These are phyloP conservation scores for Pristionchus exspectatus DNA, from an alignment of 2,888 invertebrate genomes.

Conservation along the genomic window DNA sequence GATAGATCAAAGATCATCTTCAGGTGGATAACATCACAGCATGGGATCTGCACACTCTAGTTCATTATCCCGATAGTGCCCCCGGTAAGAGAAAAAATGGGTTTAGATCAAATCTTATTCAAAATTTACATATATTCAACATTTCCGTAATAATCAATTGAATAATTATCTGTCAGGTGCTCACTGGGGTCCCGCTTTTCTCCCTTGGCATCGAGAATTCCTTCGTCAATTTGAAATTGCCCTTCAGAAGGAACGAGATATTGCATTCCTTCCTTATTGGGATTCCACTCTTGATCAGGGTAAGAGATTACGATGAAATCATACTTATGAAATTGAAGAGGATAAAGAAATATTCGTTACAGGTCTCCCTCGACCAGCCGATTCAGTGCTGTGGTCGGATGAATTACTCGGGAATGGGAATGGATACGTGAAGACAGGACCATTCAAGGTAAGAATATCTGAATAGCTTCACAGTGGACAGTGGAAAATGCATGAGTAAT, in stretches of 20 bases:
- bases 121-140: neutral
- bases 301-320: constrained; percentile 15
- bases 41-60: constrained; percentile 76
- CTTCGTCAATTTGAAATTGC: constrained; percentile 77
- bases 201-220: constrained; percentile 78
- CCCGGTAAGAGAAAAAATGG: constrained; percentile 61
- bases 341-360: neutral
- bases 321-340: neutral
- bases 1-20: neutral
- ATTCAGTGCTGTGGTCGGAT: constrained; percentile 76
- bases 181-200: constrained; percentile 75
- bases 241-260: constrained; percentile 73
- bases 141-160: neutral
- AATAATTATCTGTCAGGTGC: constrained; percentile 62
- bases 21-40: constrained; percentile 75
- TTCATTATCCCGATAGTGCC: constrained; percentile 77
- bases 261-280: constrained; percentile 76
- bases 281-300: constrained; percentile 77
- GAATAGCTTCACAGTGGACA: neutral
- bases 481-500: neutral
- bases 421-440: constrained; percentile 69
- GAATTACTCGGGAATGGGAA: constrained; percentile 77
- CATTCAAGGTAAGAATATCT: constrained; percentile 16
- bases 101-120: neutral
- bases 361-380: constrained; percentile 77